phyloP scores from a whole-genome alignment of 2,888 invertebrate species.

The Drosophila percnosoma region DNA sequence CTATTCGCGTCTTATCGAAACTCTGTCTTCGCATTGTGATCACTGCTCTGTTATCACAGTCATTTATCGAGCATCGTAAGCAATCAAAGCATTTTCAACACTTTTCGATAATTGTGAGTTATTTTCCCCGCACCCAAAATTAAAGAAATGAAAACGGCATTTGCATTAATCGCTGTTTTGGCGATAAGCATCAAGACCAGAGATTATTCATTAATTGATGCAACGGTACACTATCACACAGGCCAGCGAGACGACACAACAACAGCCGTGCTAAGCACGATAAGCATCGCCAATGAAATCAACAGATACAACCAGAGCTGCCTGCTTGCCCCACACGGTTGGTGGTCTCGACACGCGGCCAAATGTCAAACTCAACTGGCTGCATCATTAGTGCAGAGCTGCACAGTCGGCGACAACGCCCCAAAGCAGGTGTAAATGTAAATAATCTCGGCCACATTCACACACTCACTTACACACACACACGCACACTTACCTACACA shows the following conservation, averaged over 20 bases:
- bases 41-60: conserved; percentile 32
- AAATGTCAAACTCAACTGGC: conserved; percentile 69
- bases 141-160: conserved; percentile 37
- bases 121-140: conserved; percentile 35
- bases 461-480: conserved; percentile 37
- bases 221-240: conserved; percentile 50
- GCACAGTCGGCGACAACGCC: conserved; percentile 44
- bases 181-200: conserved; percentile 64
- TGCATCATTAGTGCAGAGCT: conserved; percentile 67
- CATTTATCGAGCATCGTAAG: conserved; percentile 46
- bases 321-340: conserved; percentile 52
- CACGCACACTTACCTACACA: conserved; percentile 20
- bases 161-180: conserved; percentile 74
- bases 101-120: conserved; percentile 76
- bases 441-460: conserved; percentile 73
- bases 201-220: conserved; percentile 72
- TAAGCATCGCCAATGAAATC: conserved; percentile 65
- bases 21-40: conserved; percentile 36
- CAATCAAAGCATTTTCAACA: conserved; percentile 74
- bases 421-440: conserved; percentile 75
- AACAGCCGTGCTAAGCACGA: conserved; percentile 35
- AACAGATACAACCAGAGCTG: conserved; percentile 47
- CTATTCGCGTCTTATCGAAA: conserved; percentile 50
- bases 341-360: conserved; percentile 67
- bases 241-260: not conserved